phyloP scores from a whole-genome alignment of 2,888 invertebrate species.

The Terebella lapidaria region DNA sequence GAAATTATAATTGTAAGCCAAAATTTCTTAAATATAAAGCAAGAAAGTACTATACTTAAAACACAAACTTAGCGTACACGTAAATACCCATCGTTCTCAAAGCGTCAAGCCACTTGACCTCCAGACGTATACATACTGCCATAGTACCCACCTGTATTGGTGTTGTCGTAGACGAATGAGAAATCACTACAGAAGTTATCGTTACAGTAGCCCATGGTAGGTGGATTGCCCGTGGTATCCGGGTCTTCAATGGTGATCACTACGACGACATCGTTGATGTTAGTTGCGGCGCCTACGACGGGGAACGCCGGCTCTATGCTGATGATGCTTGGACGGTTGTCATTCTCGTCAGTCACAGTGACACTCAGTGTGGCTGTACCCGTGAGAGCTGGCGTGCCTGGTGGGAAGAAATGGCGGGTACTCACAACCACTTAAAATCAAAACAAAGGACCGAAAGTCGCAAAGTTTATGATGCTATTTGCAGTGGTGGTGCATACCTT shows the following conservation, averaged over 20 bases:
- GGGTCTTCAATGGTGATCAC: background rate
- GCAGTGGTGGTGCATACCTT: constrained; percentile 29
- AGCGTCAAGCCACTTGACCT: too few relatives aligned
- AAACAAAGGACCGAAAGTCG: background rate
- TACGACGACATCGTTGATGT: background rate
- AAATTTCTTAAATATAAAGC: too few relatives aligned
- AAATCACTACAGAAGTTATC: background rate
- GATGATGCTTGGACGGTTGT: constrained; percentile 31
- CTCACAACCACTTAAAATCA: background rate
- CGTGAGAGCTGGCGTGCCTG: constrained; percentile 75
- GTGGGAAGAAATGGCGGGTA: background rate
- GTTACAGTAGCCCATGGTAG: background rate
- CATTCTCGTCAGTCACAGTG: constrained; percentile 56
- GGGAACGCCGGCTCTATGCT: background rate
- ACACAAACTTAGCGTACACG: too few relatives aligned
- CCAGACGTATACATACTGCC: too few relatives aligned
- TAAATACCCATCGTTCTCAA: too few relatives aligned
- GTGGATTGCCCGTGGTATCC: background rate
- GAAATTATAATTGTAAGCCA: too few relatives aligned
- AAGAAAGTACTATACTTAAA: too few relatives aligned
- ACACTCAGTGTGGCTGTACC: constrained; percentile 83
- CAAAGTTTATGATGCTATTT: background rate
- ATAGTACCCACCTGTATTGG: background rate
- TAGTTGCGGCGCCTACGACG: background rate
- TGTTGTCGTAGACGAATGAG: background rate